These are phyloP conservation scores for Ictalurus furcatus DNA, from an alignment of 2,113 vertebrate species.

Conservation along the genomic window DNA sequence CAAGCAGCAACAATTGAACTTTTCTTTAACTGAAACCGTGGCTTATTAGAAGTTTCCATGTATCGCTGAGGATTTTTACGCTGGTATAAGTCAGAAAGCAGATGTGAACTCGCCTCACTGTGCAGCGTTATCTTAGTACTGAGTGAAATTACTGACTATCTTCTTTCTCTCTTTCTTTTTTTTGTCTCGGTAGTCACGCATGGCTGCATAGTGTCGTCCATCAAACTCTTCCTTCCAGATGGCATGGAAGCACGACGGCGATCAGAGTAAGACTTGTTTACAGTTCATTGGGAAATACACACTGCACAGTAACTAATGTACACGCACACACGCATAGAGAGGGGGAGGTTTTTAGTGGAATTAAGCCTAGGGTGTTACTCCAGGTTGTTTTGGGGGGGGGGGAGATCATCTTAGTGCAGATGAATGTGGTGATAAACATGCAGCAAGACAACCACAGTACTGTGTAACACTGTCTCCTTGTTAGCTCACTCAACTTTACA, in stretches of 20 bases:
- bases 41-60: neutral
- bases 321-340: neutral
- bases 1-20: neutral
- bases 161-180: conserved; percentile 44
- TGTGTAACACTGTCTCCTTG: neutral
- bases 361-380: neutral
- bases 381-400: neutral
- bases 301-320: neutral
- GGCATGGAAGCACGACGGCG: conserved; percentile 95
- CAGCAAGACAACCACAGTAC: neutral
- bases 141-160: neutral
- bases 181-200: conserved; percentile 87
- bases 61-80: no score
- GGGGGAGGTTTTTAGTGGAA: neutral
- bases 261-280: conserved; percentile 86
- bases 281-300: conserved; percentile 2
- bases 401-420: neutral
- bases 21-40: neutral
- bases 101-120: neutral
- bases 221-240: conserved; percentile 99
- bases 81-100: neutral
- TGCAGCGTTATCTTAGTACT: neutral
- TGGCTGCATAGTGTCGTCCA: conserved; percentile 98
- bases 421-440: neutral
- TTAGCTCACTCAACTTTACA: neutral